Evolutionary conservation across 2,797 vertebrate species (phyloP).

Genomic region (Anguilla obscura): DNA sequence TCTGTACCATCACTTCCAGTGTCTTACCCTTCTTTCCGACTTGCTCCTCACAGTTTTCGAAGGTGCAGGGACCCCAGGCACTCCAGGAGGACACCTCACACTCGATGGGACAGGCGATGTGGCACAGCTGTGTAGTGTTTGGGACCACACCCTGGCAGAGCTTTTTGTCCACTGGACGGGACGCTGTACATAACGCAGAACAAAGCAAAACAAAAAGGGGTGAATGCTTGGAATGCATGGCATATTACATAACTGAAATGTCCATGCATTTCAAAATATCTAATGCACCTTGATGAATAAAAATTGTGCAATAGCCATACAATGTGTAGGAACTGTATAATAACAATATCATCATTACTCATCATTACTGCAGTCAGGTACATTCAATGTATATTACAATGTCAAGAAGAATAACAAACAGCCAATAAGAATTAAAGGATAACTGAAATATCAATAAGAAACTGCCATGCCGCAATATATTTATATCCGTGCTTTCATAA

Average conservation of each 20-base stretch:
- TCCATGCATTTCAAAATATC: background rate
- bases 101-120: conserved; percentile 88
- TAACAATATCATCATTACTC: background rate
- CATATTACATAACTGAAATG: background rate
- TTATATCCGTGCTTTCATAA: background rate
- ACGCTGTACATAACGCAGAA: conserved; percentile 67
- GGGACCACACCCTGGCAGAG: conserved; percentile 79
- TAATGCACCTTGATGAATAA: background rate
- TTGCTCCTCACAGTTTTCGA: conserved; percentile 90
- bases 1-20: background rate
- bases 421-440: background rate
- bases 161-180: conserved; percentile 83
- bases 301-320: background rate
- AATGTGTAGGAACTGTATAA: background rate
- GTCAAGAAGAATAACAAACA: background rate
- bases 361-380: background rate
- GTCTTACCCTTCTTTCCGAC: conserved; percentile 88
- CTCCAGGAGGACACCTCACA: conserved; percentile 91
- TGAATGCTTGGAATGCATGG: background rate
- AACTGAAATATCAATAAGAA: background rate
- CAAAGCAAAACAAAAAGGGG: background rate
- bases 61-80: conserved; percentile 94
- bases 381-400: background rate
- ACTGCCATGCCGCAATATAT: background rate
- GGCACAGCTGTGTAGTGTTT: conserved; percentile 88